Evolutionary conservation across 2,888 invertebrate species (phyloP), one percentile per base, ranked within the genome.

Genomic region (Pachycephus smyrnensis): DNA sequence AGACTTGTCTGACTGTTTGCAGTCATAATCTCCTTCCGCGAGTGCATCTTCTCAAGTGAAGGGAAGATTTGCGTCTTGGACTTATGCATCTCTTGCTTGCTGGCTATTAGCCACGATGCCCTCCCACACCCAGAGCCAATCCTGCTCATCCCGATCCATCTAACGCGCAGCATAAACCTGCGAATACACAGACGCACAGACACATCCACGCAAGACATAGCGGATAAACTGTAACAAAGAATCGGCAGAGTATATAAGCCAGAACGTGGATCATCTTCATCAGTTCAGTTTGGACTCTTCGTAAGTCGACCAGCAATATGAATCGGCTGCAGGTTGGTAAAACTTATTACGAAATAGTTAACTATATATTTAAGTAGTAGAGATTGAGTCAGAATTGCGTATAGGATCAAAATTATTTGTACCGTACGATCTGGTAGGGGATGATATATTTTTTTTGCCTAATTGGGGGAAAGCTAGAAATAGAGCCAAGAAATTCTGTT

Each of bases 201-300:
- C 85, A 86, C 83, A 81, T 84, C 80, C 82, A 85, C 84, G 84
- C 82, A 86, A 85, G 82, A 82, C 82, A 81, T 83, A 82, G 84
- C 84, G 85, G 86, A 82, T 88, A 89, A 90, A 89, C 84, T 89
- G 90, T 90, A 90, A 90, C 90, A 89, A 90, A 89, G 90, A 89
- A 89, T 88, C 87, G 79, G 82, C 78, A 79, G 79, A 80, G 83
- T 90, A 90, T 90, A 90, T 90, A 90, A 90, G 89, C 88, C 85
- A 84, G 82, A 82, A 86, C 81, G 83, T 84, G 85, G 82, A 86
- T 88, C 87, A 84, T 88, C 87, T 85, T 89, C 86, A 40, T 87
- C 90, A 90, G 90, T 90, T 89, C 85, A 79, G 83, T 82, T 84
- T 83, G 69, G 87, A 85, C 86, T 89, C 87, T 88, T 87, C 88